phyloP scores from a whole-genome alignment of 2,797 vertebrate genomes.

The Halcyon leucocephala region DNA sequence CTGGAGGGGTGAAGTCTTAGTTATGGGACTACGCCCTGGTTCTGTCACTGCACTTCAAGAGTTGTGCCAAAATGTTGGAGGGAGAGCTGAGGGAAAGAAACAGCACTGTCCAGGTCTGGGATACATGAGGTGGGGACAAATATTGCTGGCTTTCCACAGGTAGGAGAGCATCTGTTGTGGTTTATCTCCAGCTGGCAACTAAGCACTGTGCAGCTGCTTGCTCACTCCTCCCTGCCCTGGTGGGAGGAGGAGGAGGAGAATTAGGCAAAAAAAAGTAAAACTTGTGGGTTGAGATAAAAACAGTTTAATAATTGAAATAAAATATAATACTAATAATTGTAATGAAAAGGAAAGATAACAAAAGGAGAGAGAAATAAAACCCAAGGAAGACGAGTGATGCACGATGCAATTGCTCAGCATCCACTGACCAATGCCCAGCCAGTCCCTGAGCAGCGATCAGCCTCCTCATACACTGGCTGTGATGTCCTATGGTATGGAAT shows the following conservation, averaged over 20 bases:
- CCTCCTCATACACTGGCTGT: neutral
- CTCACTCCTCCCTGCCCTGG: neutral
- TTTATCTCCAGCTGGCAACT: neutral
- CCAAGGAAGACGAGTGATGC: neutral
- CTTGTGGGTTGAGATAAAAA: neutral
- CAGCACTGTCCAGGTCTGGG: neutral
- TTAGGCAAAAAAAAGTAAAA: neutral
- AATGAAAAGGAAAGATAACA: neutral
- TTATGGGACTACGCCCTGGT: neutral
- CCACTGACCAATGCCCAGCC: neutral
- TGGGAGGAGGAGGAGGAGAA: neutral
- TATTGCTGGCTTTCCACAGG: neutral
- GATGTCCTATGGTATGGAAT: neutral
- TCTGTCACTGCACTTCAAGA: neutral
- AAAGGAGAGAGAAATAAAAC: neutral
- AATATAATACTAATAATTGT: neutral
- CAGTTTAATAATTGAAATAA: neutral
- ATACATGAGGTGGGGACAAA: neutral
- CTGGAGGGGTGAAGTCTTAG: neutral
- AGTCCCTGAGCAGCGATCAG: neutral
- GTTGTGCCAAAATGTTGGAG: fast-evolving
- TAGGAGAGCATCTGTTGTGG: neutral
- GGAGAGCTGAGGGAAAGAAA: neutral
- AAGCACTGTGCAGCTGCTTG: neutral
- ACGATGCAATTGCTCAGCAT: neutral